Percentiles rank a stretch among this genome's conserved stretches.
Conservation (phyloP, 2,797 vertebrate genomes). For the Echiichthys vipera region DNA sequence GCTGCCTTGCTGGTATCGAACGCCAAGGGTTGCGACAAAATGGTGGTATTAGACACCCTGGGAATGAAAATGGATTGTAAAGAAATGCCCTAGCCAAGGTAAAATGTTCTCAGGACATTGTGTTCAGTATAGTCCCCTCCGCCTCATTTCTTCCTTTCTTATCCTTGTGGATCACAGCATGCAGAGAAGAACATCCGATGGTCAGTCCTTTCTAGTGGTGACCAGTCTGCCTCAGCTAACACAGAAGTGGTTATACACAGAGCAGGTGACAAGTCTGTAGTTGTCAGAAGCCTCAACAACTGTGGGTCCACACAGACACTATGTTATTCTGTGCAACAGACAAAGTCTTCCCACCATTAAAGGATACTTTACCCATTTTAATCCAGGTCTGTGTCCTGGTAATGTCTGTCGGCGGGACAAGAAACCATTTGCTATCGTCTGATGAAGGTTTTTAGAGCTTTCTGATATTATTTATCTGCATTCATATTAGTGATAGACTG, state of each 20-base stretch:
- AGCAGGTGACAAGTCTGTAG: conserved; percentile 29
- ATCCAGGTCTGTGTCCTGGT: too few relatives aligned
- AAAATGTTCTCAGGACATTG: background rate
- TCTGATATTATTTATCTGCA: too few relatives aligned
- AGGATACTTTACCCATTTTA: too few relatives aligned
- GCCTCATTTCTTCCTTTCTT: background rate
- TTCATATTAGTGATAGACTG: too few relatives aligned
- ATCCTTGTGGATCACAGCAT: conserved; percentile 24
- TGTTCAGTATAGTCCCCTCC: background rate
- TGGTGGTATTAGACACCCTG: too few relatives aligned
- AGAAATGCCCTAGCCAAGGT: background rate
- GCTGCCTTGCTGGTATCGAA: too few relatives aligned
- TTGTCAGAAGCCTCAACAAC: conserved; percentile 45
- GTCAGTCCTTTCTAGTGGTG: background rate
- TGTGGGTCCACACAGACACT: background rate
- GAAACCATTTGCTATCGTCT: too few relatives aligned
- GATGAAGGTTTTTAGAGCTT: too few relatives aligned
- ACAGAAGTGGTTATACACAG: conserved; percentile 24
- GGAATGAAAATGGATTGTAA: too few relatives aligned
- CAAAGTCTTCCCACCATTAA: conserved; percentile 6
- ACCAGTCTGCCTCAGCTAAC: conserved; percentile 30
- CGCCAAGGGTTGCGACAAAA: too few relatives aligned
- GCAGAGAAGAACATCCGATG: conserved; percentile 23
- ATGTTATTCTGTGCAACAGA: conserved; percentile 8
- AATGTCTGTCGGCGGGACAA: too few relatives aligned